Percentiles rank a stretch among this genome's conserved stretches.
phyloP scores from a whole-genome alignment of 2,113 vertebrate genomes.

The Thomomys bottae region DNA sequence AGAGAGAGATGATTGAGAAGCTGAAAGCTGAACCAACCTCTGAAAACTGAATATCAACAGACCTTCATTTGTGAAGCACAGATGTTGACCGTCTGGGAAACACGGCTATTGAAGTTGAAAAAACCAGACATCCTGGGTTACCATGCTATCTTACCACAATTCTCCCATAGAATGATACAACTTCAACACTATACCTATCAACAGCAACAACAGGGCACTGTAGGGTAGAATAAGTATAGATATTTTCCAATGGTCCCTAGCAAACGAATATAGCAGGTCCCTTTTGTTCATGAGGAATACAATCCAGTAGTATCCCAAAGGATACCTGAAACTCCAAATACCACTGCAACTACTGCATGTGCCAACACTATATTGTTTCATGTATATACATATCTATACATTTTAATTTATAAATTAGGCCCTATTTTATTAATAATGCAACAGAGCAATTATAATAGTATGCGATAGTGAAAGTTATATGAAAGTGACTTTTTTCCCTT shows the following conservation, averaged over 20 bases:
- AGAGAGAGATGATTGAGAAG: conserved; percentile 11
- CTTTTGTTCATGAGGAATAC: background rate
- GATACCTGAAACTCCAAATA: background rate
- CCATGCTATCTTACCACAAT: background rate
- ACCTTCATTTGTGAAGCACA: background rate
- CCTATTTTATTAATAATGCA: background rate
- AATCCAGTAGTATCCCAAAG: background rate
- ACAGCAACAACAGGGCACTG: background rate
- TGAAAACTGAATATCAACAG: background rate
- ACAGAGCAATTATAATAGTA: background rate
- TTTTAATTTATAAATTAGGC: background rate
- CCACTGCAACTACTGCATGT: too few species aligned
- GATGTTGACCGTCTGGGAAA: conserved; percentile 22
- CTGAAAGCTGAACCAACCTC: conserved; percentile 8
- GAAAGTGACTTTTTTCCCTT: background rate
- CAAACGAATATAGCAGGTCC: background rate
- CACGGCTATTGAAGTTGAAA: conserved; percentile 1
- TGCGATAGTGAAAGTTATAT: background rate
- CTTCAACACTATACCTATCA: background rate
- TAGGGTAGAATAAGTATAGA: background rate
- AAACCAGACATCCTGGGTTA: background rate
- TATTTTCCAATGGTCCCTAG: background rate
- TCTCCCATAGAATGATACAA: background rate
- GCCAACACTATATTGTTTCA: background rate
- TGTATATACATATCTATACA: background rate